Evolutionary conservation across 2,888 invertebrate species (phyloP), one percentile per base, ranked within the genome.

Genomic region (Myopa testacea): DNA sequence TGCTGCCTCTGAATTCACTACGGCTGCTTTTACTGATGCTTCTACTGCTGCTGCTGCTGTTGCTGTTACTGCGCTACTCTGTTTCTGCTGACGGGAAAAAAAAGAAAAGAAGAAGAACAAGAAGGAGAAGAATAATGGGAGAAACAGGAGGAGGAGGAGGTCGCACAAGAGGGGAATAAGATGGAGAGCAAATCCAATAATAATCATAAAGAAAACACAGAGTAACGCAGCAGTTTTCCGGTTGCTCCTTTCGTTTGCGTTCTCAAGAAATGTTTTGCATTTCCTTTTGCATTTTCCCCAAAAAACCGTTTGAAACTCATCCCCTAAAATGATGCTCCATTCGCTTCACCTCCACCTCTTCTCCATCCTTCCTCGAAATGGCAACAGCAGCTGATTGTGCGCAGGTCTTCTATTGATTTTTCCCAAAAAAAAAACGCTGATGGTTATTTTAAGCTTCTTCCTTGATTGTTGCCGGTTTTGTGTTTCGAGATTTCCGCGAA

Each of bases 341-440:
- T n/a, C 14, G 6, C n/a, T n/a, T 38, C 52, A 4, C 60, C 37
- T 52, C 26, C 69, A 19, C 26, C 52, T 40, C 68, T 40, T 19
- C 0, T n/a, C 26, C 26, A 26, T 26, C 26, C 26, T 26, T 26
- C 26, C 26, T 26, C 68, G 0, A 8, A 19, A 45, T n/a, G 26
- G 26, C 26, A 45, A n/a, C 10, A 45, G 45, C 45, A 45, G 6
- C 45, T 45, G 45, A 45, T 8, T 45, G 45, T 75, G 75, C 75
- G 75, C 75, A 75, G 58, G 75, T 58, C 67, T 45, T 60, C 2
- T 75, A 75, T 75, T 75, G 75, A 75, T 75, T 75, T 75, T 75
- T 68, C 40, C 58, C 34, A 3, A 34, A 63, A 62, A 73, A 45
- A 45, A 45, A 45, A 1, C 45, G 6, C 10, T 45, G 45, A 45